Evolutionary conservation across 2,113 vertebrate genomes (phyloP).

Genomic region (Serilophus lunatus): DNA sequence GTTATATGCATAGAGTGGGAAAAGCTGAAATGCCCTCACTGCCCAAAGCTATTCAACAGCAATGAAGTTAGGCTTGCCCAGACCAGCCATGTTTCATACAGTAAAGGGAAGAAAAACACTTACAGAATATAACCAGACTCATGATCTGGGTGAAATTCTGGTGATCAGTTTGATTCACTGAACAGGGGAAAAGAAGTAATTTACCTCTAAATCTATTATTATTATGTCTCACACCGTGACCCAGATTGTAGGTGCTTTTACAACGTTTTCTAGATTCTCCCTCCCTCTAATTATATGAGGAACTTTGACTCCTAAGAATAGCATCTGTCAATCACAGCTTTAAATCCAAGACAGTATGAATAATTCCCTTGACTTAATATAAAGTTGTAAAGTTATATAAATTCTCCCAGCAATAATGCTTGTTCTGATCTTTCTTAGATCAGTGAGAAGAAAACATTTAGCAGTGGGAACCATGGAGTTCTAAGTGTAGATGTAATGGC

Average conservation of each 20-base stretch:
- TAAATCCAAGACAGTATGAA: background rate
- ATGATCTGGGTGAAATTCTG: background rate
- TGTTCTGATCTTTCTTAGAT: background rate
- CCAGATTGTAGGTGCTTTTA: background rate
- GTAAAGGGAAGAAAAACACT: background rate
- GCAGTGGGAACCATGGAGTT: background rate
- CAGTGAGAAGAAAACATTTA: background rate
- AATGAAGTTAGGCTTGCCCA: background rate
- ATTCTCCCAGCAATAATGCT: background rate
- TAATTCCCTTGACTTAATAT: background rate
- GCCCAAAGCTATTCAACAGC: background rate
- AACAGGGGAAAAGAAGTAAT: background rate
- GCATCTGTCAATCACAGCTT: background rate
- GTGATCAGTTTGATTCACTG: background rate
- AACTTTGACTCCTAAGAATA: background rate
- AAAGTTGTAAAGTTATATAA: background rate
- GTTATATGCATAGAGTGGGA: background rate
- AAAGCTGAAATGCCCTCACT: background rate
- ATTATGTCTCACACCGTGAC: background rate
- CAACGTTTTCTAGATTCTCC: background rate
- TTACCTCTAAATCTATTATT: background rate
- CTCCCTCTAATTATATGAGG: background rate
- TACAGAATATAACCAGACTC: background rate
- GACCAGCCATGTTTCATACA: background rate
- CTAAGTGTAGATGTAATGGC: background rate